Evolutionary conservation across 2,888 invertebrate genomes (phyloP), one percentile per base, ranked within the genome.

Genomic region (Nemoura dubitans): DNA sequence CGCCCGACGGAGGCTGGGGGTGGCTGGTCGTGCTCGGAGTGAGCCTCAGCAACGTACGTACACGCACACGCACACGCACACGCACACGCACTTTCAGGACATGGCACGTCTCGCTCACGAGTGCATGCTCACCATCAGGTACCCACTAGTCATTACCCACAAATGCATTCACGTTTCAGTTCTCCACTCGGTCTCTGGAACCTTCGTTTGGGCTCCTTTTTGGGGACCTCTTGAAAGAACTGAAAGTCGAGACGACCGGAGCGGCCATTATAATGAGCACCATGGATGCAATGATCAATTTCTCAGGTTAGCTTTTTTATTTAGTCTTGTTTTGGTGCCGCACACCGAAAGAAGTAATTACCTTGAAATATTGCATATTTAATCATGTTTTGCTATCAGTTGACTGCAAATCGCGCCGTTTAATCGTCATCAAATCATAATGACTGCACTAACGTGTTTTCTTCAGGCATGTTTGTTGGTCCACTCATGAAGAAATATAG

Each of bases 1-100:
- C 97, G 59, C 97, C 97, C 81, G 97, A 97, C 91, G 97, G 97
- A 85, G 97, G 97, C 86, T 97, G 96, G 96, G 97, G 97, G 86
- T 97, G 97, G 97, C 94, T 97, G 92, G 96, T 96, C 88, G 96
- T 96, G 89, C 92, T 97, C 88, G 97, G 97, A 89, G 96, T 96
- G 90, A 96, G 96, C 91, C 92, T 97, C 91, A 95, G 96, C 89
- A 97, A 96, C 93, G 96, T 97, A 92, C 96, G 96, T 95, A 88
- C 25, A 43, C 43, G 10, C 59, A 59, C 21, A n/a, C n/a, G n/a
- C n/a, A n/a, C n/a, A n/a, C n/a, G n/a, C n/a, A n/a, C n/a, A n/a
- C n/a, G n/a, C n/a, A n/a, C n/a, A n/a, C n/a, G n/a, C n/a, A n/a
- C n/a, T n/a, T n/a, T n/a, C n/a, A n/a, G n/a, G n/a, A n/a, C n/a